Evolutionary conservation across 2,888 invertebrate genomes (phyloP).

Genomic region (Parnassius orleans): DNA sequence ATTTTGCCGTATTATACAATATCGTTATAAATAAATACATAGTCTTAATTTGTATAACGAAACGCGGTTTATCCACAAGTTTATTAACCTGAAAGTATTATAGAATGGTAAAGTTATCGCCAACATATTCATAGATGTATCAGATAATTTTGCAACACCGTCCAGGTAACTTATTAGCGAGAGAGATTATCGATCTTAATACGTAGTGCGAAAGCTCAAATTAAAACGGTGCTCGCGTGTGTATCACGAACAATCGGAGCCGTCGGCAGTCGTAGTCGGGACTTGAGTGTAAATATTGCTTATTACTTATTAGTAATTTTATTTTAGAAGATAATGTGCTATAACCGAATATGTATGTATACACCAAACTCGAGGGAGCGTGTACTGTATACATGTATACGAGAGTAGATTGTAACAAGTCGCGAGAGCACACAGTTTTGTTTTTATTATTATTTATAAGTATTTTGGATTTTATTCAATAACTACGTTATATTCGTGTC

Average conservation of each 20-base stretch:
- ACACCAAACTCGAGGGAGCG: conserved; percentile 31
- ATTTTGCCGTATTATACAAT: no score
- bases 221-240: conserved; percentile 45
- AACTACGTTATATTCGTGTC: conserved; percentile 32
- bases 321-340: conserved; percentile 76
- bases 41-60: not conserved
- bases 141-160: conserved; percentile 12
- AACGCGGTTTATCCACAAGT: not conserved
- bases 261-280: conserved; percentile 46
- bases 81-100: not conserved
- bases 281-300: conserved; percentile 72
- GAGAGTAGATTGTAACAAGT: conserved; percentile 35
- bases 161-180: conserved; percentile 9
- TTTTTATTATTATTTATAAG: conserved; percentile 60
- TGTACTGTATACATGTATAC: conserved; percentile 1
- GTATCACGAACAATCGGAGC: conserved; percentile 34
- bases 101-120: no score
- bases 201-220: conserved; percentile 27
- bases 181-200: conserved; percentile 24
- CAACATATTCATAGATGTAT: not conserved
- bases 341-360: conserved; percentile 64
- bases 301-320: conserved; percentile 76
- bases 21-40: no score
- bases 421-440: conserved; percentile 44
- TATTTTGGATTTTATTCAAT: conserved; percentile 59